Evolutionary conservation across 2,797 vertebrate species (phyloP).

Genomic region (Poeciliopsis presidionis): DNA sequence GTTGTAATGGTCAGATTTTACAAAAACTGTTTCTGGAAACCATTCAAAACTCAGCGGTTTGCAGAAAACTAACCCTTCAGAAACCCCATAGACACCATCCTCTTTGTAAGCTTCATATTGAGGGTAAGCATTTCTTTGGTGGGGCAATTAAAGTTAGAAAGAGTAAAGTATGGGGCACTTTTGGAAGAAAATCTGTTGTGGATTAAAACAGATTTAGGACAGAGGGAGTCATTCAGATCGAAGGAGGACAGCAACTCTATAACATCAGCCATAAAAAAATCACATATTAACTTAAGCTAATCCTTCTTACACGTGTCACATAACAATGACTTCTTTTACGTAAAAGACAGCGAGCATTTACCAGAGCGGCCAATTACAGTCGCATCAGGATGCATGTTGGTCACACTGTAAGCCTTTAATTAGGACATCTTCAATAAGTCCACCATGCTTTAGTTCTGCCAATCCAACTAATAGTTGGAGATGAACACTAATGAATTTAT

Average conservation of each 20-base stretch:
- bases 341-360: slow-evolving; percentile 37
- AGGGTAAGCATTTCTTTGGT: background rate
- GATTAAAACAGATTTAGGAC: background rate
- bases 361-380: slow-evolving; percentile 46
- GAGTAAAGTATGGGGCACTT: background rate
- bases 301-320: background rate
- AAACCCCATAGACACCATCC: background rate
- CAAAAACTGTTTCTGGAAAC: background rate
- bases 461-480: slow-evolving; percentile 61
- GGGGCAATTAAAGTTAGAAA: background rate
- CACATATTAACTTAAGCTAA: slow-evolving; percentile 14
- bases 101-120: background rate
- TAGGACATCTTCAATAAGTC: slow-evolving; percentile 44
- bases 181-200: background rate
- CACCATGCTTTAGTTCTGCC: slow-evolving; percentile 48
- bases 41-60: background rate
- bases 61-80: background rate
- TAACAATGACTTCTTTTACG: slow-evolving; percentile 21
- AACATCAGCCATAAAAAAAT: background rate
- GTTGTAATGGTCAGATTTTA: background rate
- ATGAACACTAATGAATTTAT: slow-evolving; percentile 60
- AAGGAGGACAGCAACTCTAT: background rate
- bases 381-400: slow-evolving; percentile 44
- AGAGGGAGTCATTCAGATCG: background rate
- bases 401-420: slow-evolving; percentile 58